These are phyloP conservation scores for Tridacna gigas DNA, from an alignment of 2,888 invertebrate species.

Conservation along the genomic window DNA sequence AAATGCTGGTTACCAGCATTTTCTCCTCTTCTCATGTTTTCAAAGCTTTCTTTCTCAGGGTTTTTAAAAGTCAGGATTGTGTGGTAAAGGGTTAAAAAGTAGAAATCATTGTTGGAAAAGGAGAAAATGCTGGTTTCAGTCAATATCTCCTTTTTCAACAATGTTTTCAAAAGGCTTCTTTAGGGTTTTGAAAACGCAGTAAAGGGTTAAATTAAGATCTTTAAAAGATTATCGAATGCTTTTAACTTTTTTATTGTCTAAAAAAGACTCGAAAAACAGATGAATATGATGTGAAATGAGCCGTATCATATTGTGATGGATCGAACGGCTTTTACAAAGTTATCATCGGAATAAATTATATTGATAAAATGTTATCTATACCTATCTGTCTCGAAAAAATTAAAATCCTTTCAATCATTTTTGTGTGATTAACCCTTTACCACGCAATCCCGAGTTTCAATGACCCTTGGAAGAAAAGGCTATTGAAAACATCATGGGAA, in stretches of 20 bases:
- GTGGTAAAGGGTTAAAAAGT: too few relatives aligned
- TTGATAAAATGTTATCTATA: constrained; percentile 25
- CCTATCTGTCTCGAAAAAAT: constrained; percentile 20
- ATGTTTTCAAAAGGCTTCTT: neutral
- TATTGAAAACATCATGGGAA: neutral
- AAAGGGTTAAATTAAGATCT: neutral
- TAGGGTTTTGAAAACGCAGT: neutral
- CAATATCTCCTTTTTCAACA: neutral
- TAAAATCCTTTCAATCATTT: constrained; percentile 21
- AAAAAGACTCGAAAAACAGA: neutral
- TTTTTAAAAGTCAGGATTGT: neutral
- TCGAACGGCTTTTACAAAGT: neutral
- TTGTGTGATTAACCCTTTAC: neutral
- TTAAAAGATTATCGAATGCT: neutral
- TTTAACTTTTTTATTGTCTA: neutral
- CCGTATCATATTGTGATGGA: constrained; percentile 8
- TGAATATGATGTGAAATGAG: constrained; percentile 17
- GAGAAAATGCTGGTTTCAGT: neutral
- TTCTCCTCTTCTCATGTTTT: neutral
- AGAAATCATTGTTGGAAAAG: neutral
- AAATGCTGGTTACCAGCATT: neutral
- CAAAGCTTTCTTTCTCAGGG: neutral
- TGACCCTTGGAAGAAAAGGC: neutral
- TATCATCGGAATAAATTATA: constrained; percentile 18
- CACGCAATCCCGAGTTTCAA: neutral